Evolutionary conservation across 2,113 vertebrate species (phyloP).

Genomic region (Connochaetes taurinus): DNA sequence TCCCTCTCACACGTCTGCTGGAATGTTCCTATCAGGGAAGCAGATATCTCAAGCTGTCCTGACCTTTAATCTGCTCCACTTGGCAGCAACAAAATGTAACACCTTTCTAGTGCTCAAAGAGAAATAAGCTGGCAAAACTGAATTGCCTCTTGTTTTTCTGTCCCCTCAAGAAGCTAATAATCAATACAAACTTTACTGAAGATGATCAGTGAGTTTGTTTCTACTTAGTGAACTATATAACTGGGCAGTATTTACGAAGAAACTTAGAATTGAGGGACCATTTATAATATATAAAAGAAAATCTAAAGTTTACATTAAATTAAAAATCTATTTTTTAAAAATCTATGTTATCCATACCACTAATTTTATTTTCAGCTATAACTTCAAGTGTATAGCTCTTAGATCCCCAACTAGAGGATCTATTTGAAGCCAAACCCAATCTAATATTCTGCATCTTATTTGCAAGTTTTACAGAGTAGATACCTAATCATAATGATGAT

Average conservation of each 20-base stretch:
- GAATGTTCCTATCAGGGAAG: neutral
- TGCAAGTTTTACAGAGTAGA: neutral
- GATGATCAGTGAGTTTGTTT: neutral
- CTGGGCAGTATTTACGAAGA: neutral
- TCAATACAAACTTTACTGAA: neutral
- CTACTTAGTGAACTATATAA: neutral
- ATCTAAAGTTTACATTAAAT: neutral
- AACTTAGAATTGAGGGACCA: neutral
- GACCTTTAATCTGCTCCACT: slow-evolving; percentile 49
- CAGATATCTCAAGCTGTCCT: neutral
- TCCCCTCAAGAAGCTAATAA: neutral
- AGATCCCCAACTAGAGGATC: neutral
- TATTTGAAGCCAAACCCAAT: neutral
- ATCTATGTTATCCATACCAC: neutral
- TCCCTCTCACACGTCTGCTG: neutral
- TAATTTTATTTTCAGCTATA: neutral
- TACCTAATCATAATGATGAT: neutral
- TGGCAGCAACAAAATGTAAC: slow-evolving; percentile 26
- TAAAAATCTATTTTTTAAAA: neutral
- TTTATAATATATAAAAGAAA: neutral
- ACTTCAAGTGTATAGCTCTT: neutral
- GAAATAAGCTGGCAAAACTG: slow-evolving; percentile 20
- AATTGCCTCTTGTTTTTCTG: neutral
- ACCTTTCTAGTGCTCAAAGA: slow-evolving; percentile 25
- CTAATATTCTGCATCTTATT: neutral